These are phyloP conservation scores for Chiroxiphia lanceolata DNA, from an alignment of 2,797 vertebrate species.

Conservation along the genomic window DNA sequence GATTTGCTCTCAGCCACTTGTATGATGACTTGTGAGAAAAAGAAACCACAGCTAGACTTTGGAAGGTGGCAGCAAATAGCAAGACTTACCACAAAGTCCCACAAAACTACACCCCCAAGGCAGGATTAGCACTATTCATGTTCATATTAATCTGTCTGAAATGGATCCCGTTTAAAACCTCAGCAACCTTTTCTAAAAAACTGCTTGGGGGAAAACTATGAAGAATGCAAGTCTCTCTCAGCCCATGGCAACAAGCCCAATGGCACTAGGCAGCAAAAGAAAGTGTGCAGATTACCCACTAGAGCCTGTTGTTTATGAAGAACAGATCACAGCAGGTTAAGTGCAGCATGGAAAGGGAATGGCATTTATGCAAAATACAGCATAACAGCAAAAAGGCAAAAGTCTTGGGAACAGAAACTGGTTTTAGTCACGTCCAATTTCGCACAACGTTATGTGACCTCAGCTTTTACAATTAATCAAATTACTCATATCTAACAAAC, in stretches of 20 bases:
- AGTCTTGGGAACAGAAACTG: constrained; percentile 2
- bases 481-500: neutral
- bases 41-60: neutral
- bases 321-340: constrained; percentile 69
- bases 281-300: constrained; percentile 52
- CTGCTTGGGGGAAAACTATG: constrained; percentile 18
- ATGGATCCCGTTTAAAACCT: neutral
- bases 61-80: neutral
- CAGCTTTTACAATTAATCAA: neutral
- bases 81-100: neutral
- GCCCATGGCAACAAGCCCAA: constrained; percentile 60
- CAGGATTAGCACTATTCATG: constrained; percentile 12
- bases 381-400: constrained; percentile 15
- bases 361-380: constrained; percentile 59
- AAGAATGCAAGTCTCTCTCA: constrained; percentile 52
- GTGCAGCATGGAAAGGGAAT: constrained; percentile 44
- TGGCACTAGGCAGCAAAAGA: constrained; percentile 48
- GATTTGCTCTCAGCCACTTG: neutral
- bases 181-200: constrained; percentile 43
- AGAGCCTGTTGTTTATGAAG: constrained; percentile 56
- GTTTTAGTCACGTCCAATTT: neutral
- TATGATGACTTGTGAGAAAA: neutral
- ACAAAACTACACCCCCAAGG: neutral
- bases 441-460: neutral
- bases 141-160: constrained; percentile 47